Percentiles rank a stretch among this genome's conserved stretches.
These are phyloP conservation scores for Patagioenas fasciata DNA, from an alignment of 2,113 vertebrate genomes.

Conservation along the genomic window DNA sequence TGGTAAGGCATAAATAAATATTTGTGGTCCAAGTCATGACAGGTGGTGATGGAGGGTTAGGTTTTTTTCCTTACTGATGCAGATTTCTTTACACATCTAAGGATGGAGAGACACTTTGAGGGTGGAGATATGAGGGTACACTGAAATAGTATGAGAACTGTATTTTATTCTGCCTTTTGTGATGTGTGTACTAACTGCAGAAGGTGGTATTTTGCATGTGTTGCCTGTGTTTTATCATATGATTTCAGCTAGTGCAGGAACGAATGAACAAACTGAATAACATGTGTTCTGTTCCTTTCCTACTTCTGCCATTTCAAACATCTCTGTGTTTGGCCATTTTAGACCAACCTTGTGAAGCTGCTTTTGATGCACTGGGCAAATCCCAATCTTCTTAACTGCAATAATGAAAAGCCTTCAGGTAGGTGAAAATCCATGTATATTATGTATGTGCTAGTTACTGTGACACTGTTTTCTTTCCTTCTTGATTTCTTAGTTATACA, in stretches of 20 bases:
- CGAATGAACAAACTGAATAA: background rate
- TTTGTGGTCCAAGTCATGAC: background rate
- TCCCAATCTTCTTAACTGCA: slow-evolving; percentile 88
- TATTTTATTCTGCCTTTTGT: background rate
- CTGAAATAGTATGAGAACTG: rapidly evolving
- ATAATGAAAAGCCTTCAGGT: slow-evolving; percentile 94
- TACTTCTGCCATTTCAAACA: background rate
- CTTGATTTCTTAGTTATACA: background rate
- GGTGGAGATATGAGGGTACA: background rate
- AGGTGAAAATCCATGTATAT: background rate
- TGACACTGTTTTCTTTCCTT: background rate
- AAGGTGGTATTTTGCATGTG: background rate
- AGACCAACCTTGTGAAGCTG: slow-evolving; percentile 88
- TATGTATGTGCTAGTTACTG: background rate
- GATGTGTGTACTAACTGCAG: background rate
- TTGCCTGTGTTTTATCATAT: background rate
- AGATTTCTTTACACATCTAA: rapidly evolving
- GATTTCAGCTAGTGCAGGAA: background rate
- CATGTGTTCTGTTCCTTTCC: background rate
- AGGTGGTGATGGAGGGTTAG: background rate
- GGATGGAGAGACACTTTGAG: background rate
- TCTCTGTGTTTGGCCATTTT: slow-evolving; percentile 24
- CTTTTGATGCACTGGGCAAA: slow-evolving; percentile 86
- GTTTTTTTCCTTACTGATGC: background rate
- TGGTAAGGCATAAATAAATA: background rate